Percentiles rank a stretch among this genome's conserved stretches.
Evolutionary conservation across 2,113 vertebrate genomes (phyloP).

Genomic region (Tragelaphus imberbis): DNA sequence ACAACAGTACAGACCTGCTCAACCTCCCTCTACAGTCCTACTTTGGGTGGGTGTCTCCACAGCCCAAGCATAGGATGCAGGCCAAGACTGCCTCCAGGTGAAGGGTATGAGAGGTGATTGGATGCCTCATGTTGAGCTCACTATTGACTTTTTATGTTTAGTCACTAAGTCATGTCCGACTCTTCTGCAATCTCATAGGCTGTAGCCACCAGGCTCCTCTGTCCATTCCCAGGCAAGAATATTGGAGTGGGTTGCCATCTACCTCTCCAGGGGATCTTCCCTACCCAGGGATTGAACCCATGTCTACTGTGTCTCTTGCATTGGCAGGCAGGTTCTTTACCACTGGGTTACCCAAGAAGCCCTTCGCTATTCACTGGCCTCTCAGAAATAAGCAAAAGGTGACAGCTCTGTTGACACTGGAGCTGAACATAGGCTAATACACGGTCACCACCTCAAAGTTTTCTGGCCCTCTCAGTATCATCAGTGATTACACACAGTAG

Average conservation of each 20-base stretch:
- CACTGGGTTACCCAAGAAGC: not conserved
- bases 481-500: not conserved
- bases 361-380: not conserved
- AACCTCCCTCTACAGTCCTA: not conserved
- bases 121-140: not conserved
- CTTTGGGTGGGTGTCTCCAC: not conserved
- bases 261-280: not conserved
- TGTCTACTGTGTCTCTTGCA: not conserved
- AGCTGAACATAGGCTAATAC: not conserved
- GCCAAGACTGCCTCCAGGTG: not conserved
- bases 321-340: not conserved
- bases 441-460: not conserved
- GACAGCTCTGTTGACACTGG: not conserved
- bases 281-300: accelerated
- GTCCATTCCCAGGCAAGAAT: not conserved
- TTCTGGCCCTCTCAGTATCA: not conserved
- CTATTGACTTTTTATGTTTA: not conserved
- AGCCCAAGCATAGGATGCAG: not conserved
- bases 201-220: not conserved
- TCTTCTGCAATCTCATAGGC: not conserved
- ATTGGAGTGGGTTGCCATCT: not conserved
- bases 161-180: not conserved
- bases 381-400: not conserved
- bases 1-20: too few species aligned
- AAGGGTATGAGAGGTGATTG: not conserved